Conservation (phyloP, 2,797 vertebrate species). For the Pelochelys cantorii region DNA sequence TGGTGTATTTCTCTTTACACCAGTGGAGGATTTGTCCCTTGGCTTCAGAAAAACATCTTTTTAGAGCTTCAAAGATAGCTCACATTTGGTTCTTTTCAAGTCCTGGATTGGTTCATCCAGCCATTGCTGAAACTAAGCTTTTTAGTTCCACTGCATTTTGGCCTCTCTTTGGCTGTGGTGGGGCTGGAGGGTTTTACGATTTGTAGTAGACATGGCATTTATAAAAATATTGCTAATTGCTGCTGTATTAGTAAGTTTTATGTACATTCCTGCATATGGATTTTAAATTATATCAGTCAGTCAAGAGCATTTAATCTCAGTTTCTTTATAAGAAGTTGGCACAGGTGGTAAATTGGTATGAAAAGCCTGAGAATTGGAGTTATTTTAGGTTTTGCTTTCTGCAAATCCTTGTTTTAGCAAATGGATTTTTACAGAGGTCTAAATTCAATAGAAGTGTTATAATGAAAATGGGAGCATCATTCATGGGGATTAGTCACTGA, state of each 20-base stretch:
- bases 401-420: not conserved
- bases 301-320: not conserved
- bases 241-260: not conserved
- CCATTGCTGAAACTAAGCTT: not conserved
- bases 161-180: not conserved
- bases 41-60: not conserved
- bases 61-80: not conserved
- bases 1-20: not conserved
- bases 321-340: conserved; percentile 10
- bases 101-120: not conserved
- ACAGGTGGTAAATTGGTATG: not conserved
- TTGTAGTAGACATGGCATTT: not conserved
- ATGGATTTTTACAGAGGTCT: not conserved
- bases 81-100: fast-evolving
- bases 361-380: not conserved
- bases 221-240: conserved; percentile 11
- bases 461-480: conserved; percentile 9
- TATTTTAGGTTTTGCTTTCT: not conserved
- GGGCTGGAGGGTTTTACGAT: not conserved
- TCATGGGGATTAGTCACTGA: conserved; percentile 1
- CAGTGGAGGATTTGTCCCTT: not conserved
- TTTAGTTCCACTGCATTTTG: not conserved
- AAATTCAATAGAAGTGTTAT: not conserved
- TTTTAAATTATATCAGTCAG: conserved; percentile 25
- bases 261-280: not conserved